Percentiles rank a stretch among this genome's conserved stretches.
Conservation (phyloP, 35 echinoderm and acorn worm species). For the Nesometra sesokonis region DNA sequence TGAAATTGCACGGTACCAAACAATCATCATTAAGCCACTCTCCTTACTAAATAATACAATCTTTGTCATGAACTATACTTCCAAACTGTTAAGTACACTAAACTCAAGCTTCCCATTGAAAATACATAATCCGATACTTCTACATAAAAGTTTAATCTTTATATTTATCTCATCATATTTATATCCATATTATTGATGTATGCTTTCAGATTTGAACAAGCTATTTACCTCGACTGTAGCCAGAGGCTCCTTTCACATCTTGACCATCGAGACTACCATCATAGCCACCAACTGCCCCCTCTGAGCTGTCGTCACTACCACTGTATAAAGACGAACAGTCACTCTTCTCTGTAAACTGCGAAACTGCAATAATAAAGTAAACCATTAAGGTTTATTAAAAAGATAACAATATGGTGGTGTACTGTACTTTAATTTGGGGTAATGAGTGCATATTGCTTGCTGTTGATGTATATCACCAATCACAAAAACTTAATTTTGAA, state of each 20-base stretch:
- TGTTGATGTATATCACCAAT: no score
- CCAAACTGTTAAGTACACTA: neutral
- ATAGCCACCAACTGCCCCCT: slow-evolving; percentile 64
- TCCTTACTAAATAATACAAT: neutral
- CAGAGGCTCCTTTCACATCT: neutral
- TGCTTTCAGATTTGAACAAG: neutral
- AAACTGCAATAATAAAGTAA: slow-evolving; percentile 4
- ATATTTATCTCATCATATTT: neutral
- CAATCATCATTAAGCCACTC: neutral
- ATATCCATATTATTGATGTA: neutral
- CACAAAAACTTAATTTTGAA: no score
- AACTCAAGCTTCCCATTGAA: neutral
- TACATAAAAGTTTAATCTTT: neutral
- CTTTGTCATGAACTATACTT: neutral
- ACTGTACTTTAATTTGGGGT: no score
- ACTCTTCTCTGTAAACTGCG: slow-evolving; percentile 19
- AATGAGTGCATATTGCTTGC: no score
- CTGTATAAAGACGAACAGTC: neutral
- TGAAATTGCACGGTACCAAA: neutral
- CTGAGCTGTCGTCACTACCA: slow-evolving; percentile 18
- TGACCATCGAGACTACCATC: neutral
- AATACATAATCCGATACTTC: neutral
- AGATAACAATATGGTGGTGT: neutral
- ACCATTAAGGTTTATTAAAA: neutral
- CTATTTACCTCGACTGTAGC: neutral